Evolutionary conservation across 2,113 vertebrate species (phyloP).

Genomic region (Anthoscopus minutus): DNA sequence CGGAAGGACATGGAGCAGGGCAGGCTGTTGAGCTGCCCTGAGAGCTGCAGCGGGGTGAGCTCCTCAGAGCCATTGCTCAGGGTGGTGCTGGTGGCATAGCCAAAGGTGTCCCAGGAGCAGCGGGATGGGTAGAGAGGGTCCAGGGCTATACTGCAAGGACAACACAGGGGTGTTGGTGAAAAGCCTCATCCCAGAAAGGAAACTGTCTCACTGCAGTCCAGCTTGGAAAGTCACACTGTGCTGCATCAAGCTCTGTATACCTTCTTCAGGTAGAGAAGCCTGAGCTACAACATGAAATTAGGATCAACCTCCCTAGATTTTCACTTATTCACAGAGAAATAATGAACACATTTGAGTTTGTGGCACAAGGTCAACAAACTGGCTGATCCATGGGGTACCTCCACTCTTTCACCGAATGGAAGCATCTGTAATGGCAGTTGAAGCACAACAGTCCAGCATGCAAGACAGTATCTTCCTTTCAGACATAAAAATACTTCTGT

Average conservation of each 20-base stretch:
- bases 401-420: background rate
- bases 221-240: background rate
- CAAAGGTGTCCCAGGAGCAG: constrained; percentile 97
- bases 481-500: background rate
- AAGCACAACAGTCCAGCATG: background rate
- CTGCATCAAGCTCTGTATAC: background rate
- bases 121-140: constrained; percentile 97
- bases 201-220: background rate
- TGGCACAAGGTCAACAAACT: background rate
- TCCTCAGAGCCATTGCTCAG: constrained; percentile 76
- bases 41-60: constrained; percentile 85
- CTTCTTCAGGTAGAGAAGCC: background rate
- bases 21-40: constrained; percentile 89
- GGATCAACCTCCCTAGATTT: background rate
- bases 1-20: constrained; percentile 92
- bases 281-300: background rate
- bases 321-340: background rate
- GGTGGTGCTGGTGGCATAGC: constrained; percentile 84
- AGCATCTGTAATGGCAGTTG: background rate
- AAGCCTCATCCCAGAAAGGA: background rate
- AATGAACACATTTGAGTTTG: background rate
- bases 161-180: background rate
- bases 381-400: background rate
- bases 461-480: background rate
- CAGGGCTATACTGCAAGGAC: constrained; percentile 83